Conservation (phyloP, 2,888 invertebrate genomes). For the Andrena chrysosceles region DNA sequence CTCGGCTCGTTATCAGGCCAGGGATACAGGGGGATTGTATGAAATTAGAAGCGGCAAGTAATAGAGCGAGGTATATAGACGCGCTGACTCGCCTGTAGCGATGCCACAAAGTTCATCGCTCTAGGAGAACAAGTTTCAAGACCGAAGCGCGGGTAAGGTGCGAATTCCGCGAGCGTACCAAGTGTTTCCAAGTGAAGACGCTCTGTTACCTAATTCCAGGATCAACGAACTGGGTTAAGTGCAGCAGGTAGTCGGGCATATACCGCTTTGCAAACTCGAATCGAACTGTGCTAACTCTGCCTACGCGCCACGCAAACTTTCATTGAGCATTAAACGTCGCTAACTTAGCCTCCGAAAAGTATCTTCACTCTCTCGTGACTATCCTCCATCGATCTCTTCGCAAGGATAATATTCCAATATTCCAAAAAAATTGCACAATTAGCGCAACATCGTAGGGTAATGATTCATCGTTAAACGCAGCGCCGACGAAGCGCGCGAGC, state of each 20-base stretch:
- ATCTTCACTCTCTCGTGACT: too few species aligned
- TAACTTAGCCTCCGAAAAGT: too few species aligned
- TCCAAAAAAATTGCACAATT: not conserved
- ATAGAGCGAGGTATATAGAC: conserved; percentile 62
- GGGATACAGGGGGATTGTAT: conserved; percentile 28
- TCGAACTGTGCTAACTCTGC: not conserved
- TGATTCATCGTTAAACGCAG: too few species aligned
- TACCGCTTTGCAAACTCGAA: not conserved
- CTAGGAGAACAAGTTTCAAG: conserved; percentile 73
- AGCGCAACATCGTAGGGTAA: not conserved
- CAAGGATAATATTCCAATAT: not conserved
- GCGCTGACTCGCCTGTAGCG: conserved; percentile 64
- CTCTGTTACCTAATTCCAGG: conserved; percentile 57
- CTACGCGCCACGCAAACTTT: not conserved
- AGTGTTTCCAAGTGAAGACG: conserved; percentile 58
- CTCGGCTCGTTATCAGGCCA: conserved; percentile 5
- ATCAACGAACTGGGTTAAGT: conserved; percentile 39
- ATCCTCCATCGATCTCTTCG: too few species aligned
- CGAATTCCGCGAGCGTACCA: conserved; percentile 64
- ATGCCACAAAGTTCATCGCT: conserved; percentile 73
- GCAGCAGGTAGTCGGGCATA: conserved; percentile 11
- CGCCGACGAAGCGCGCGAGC: not conserved
- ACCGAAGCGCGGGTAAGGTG: conserved; percentile 71
- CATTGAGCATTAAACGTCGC: not conserved
- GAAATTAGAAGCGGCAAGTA: conserved; percentile 63